phyloP scores from a whole-genome alignment of 53 echinoderm and acorn worm species.

The Astropecten irregularis region DNA sequence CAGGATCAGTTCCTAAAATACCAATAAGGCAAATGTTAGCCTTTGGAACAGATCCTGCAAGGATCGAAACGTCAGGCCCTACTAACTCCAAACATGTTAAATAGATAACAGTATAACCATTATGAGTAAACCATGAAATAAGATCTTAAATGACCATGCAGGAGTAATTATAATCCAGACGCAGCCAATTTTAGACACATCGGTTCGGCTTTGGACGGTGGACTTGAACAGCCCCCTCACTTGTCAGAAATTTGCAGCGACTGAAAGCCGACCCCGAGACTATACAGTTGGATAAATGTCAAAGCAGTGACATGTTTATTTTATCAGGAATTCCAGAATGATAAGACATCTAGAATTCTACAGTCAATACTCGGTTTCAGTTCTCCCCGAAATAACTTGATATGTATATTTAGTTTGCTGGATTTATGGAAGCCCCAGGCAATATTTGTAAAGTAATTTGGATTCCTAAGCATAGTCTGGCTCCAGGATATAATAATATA shows the following conservation, averaged over 20 bases:
- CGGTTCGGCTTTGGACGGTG: too few species aligned
- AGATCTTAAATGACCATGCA: too few species aligned
- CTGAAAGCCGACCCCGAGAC: neutral
- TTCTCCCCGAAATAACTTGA: slow-evolving; percentile 7
- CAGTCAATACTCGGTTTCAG: neutral
- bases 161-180: too few species aligned
- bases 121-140: too few species aligned
- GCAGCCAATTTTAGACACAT: too few species aligned
- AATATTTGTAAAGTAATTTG: neutral
- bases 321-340: slow-evolving; percentile 41
- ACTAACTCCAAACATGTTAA: too few species aligned
- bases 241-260: neutral
- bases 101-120: too few species aligned
- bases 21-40: too few species aligned
- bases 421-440: neutral
- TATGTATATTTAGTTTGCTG: slow-evolving; percentile 8
- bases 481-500: too few species aligned
- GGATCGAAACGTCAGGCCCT: too few species aligned
- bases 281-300: neutral
- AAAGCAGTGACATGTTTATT: slow-evolving; percentile 21
- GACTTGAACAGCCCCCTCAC: neutral
- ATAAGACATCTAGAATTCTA: slow-evolving; percentile 23
- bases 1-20: too few species aligned
- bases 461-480: neutral
- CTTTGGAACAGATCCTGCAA: too few species aligned